Conservation (phyloP, 2,113 vertebrate species). For the Hyperoodon ampullatus region DNA sequence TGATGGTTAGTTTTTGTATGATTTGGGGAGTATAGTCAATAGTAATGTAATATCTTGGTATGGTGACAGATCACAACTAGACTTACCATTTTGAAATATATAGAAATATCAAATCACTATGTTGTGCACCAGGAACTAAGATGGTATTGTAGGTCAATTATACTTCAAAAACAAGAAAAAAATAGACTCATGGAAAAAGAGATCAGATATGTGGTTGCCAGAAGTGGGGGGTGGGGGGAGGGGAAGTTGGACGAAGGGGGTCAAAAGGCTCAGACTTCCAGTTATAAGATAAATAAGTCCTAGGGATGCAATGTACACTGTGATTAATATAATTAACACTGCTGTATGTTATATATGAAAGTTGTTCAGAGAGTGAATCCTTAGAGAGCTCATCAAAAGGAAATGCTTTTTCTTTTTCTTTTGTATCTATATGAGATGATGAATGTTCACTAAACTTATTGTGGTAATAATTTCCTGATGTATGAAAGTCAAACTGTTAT, state of each 20-base stretch:
- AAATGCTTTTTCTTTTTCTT: background rate
- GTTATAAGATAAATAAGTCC: background rate
- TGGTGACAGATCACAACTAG: background rate
- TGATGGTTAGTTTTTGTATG: background rate
- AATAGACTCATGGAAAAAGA: background rate
- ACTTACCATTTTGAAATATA: background rate
- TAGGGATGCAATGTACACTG: background rate
- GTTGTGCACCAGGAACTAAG: background rate
- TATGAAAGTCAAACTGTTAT: background rate
- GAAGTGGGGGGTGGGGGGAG: background rate
- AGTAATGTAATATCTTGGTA: background rate
- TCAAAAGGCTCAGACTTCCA: background rate
- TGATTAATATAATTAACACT: background rate
- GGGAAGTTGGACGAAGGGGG: background rate
- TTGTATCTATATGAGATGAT: background rate
- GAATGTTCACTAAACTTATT: background rate
- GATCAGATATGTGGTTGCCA: background rate
- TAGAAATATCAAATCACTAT: background rate
- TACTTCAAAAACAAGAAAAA: background rate
- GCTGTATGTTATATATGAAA: background rate
- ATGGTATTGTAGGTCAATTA: background rate
- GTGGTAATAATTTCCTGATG: background rate
- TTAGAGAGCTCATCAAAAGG: background rate
- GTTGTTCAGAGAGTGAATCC: background rate
- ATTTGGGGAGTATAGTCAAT: background rate